Evolutionary conservation across 2,888 invertebrate species (phyloP), one percentile per base, ranked within the genome.

Genomic region (Atethmia centrago): DNA sequence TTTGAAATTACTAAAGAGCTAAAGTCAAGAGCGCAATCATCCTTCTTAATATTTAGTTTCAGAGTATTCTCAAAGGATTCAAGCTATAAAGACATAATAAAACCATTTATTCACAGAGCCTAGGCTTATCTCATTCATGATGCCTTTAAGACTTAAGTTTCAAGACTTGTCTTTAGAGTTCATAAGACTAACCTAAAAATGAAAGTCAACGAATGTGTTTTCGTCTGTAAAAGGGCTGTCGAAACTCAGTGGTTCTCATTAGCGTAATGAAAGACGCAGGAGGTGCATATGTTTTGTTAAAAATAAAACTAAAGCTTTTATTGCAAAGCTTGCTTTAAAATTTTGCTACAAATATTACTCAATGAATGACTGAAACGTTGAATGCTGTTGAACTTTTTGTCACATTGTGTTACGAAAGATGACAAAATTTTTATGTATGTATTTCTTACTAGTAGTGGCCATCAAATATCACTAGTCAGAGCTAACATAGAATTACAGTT

Each of bases 241-340:
- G 14, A 76, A 82, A 69, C 45, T 71, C 71, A 68, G 28, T 55
- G 55, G 42, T 12, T 63, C 66, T 77, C 65, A 82, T 77, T 73
- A 74, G 68, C 12, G 36, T 77, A 72, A 80, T 78, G 73, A 74
- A 51, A 36, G n/a, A 49, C 16, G n/a, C 28, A n/a, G n/a, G 16
- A 47, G 19, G 51, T 19, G 55, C 7, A 56, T 65, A 21, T 55
- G 2, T 45, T 64, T 58, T 45, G 31, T 65, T 25, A 58, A 3
- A n/a, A n/a, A 21, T 14, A 56, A 31, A 42, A 40, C n/a, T 56
- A 40, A 7, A 25, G 21, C 21, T 40, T 8, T 45, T 28, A 28
- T 40, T 40, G 16, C n/a, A 40, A 28, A 25, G 25, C 5, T 40
- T 68, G 25, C n/a, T 66, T 66, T 16, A 36, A 9, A 16, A 25